phyloP scores from a whole-genome alignment of 2,797 vertebrate genomes.

The Erethizon dorsatum region DNA sequence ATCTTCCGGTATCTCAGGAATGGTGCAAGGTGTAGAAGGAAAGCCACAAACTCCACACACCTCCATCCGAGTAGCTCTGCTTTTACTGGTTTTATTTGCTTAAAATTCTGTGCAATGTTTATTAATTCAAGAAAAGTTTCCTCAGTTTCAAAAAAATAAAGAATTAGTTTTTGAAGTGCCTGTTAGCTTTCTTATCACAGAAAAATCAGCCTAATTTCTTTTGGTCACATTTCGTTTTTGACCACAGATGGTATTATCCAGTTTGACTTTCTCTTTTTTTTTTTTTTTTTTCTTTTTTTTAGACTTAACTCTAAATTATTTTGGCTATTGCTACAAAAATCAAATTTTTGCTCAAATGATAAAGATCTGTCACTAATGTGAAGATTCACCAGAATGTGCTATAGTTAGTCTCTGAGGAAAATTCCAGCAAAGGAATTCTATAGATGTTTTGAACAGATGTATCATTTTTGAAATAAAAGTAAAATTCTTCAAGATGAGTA shows the following conservation, averaged over 20 bases:
- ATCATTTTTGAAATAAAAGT: slow-evolving; percentile 32
- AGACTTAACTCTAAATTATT: slow-evolving; percentile 41
- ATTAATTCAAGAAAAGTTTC: not conserved
- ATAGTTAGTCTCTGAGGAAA: slow-evolving; percentile 5
- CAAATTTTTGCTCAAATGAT: slow-evolving; percentile 49
- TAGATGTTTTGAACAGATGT: slow-evolving; percentile 25
- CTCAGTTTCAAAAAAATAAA: slow-evolving; percentile 16
- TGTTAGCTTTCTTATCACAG: not conserved
- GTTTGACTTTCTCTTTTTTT: slow-evolving; percentile 34
- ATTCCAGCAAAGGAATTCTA: slow-evolving; percentile 52
- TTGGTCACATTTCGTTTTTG: slow-evolving; percentile 47
- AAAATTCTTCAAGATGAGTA: slow-evolving; percentile 11
- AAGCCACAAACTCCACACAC: not conserved
- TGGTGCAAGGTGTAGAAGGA: not conserved
- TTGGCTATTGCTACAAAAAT: slow-evolving; percentile 21
- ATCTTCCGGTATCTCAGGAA: not conserved
- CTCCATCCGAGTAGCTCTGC: not conserved
- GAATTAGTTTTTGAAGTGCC: not conserved
- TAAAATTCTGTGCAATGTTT: not conserved
- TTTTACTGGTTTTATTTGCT: slow-evolving; percentile 2
- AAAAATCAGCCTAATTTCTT: slow-evolving; percentile 35
- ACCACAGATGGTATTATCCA: not conserved
- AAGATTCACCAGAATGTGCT: slow-evolving; percentile 26
- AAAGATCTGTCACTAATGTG: slow-evolving; percentile 15
- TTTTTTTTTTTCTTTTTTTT: slow-evolving; percentile 25